Evolutionary conservation across 2,888 invertebrate species (phyloP).

Genomic region (Rhagophthalmus giganteus): DNA sequence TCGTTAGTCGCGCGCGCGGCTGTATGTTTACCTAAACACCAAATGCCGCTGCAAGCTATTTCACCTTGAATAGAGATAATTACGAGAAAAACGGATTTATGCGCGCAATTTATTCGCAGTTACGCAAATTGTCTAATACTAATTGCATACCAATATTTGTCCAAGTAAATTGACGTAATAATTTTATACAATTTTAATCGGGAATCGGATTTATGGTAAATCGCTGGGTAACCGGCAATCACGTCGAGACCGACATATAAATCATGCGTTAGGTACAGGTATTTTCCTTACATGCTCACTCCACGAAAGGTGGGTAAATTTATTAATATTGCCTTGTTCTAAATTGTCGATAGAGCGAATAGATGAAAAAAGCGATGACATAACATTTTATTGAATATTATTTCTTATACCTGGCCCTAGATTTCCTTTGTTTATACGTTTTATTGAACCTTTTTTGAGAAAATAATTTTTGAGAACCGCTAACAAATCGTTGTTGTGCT

Average conservation of each 20-base stretch:
- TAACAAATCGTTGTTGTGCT: no score
- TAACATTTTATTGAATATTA: constrained; percentile 7
- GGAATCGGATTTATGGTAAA: constrained; percentile 9
- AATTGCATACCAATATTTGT: constrained; percentile 19
- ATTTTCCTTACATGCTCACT: constrained; percentile 1
- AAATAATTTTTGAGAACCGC: no score
- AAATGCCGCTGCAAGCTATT: not conserved
- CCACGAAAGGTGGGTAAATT: constrained; percentile 13
- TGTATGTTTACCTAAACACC: constrained; percentile 7
- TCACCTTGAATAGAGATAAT: constrained; percentile 13
- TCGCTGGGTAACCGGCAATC: constrained; percentile 3
- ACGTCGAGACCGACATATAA: constrained; percentile 2
- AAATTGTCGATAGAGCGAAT: constrained; percentile 4
- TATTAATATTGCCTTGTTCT: constrained; percentile 14
- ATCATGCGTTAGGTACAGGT: constrained; percentile 11
- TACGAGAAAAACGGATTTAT: constrained; percentile 14
- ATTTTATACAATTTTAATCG: constrained; percentile 7
- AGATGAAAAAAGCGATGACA: constrained; percentile 5
- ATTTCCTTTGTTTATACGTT: no score
- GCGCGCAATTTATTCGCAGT: constrained; percentile 4
- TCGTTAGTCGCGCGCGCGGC: not conserved
- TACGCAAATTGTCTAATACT: constrained; percentile 17
- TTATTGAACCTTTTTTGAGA: no score
- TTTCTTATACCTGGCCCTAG: no score
- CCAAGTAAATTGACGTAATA: constrained; percentile 3